A percentile compares a stretch with the other conserved stretches of the same genome.
Evolutionary conservation across 2,888 invertebrate species (phyloP).

Genomic region (Frankliniella intonsa): DNA sequence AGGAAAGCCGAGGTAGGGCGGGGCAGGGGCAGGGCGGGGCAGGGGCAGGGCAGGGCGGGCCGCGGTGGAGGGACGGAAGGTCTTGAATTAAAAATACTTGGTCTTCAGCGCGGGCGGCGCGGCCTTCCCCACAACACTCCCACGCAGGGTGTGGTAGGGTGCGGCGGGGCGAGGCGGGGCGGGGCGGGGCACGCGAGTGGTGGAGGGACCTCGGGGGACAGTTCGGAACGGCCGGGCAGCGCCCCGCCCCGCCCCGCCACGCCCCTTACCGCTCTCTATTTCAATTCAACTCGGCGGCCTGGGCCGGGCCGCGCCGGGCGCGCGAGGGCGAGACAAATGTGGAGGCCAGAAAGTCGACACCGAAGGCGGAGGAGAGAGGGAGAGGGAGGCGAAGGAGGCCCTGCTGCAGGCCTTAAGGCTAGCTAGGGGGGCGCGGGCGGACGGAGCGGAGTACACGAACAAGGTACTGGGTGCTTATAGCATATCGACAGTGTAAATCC

Average conservation of each 20-base stretch:
- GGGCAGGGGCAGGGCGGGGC: not conserved
- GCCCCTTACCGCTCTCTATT: not conserved
- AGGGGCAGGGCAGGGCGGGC: not conserved
- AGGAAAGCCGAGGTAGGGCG: not conserved
- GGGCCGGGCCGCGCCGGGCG: not conserved
- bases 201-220: too few species aligned
- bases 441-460: too few species aligned
- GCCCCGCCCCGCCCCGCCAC: not conserved
- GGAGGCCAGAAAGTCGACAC: not conserved
- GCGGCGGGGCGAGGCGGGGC: not conserved
- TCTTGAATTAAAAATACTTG: constrained; percentile 21
- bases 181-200: too few species aligned
- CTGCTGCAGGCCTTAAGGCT: too few species aligned
- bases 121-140: not conserved
- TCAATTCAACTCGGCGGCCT: not conserved
- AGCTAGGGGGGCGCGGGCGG: too few species aligned
- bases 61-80: not conserved
- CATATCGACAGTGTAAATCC: too few species aligned
- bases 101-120: not conserved
- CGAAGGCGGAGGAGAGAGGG: not conserved
- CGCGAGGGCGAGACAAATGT: not conserved
- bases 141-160: not conserved
- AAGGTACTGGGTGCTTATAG: too few species aligned
- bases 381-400: not conserved
- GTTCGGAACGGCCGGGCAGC: not conserved